Conservation (phyloP, 1,140 invertebrate genomes). For the Zaprionus gabonicus region DNA sequence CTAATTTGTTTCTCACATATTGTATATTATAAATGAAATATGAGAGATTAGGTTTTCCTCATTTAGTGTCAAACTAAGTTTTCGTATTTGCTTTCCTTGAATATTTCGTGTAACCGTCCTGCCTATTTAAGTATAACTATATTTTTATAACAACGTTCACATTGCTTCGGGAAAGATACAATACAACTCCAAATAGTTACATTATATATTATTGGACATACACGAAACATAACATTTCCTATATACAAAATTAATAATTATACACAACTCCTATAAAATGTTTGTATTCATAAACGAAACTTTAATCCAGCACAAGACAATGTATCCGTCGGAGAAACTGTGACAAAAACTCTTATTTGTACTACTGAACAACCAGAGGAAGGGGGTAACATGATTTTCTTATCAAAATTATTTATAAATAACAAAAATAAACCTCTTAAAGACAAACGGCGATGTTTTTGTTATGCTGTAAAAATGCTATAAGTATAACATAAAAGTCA, state of each 20-base stretch:
- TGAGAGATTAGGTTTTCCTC: no score
- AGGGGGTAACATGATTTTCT: conserved; percentile 65
- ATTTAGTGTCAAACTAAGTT: no score
- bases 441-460: background rate
- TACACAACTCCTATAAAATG: conserved; percentile 21
- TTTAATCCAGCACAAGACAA: conserved; percentile 64
- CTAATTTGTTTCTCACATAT: no score
- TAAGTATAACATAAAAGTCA: conserved; percentile 10
- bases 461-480: conserved; percentile 22
- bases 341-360: conserved; percentile 71
- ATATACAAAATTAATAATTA: background rate
- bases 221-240: no score
- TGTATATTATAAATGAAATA: no score
- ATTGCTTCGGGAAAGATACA: no score
- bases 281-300: conserved; percentile 42
- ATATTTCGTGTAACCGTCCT: no score
- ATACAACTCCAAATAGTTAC: no score
- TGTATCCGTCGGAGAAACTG: conserved; percentile 67
- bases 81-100: no score
- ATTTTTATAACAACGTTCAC: background rate
- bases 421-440: background rate
- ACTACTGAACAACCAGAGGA: conserved; percentile 72
- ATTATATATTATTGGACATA: no score
- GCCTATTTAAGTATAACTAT: no score
- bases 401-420: conserved; percentile 10